A percentile compares a stretch with the other conserved stretches of the same genome.
These are phyloP conservation scores for Philypnodon macrostomus DNA, from an alignment of 2,797 vertebrate species.

Conservation along the genomic window DNA sequence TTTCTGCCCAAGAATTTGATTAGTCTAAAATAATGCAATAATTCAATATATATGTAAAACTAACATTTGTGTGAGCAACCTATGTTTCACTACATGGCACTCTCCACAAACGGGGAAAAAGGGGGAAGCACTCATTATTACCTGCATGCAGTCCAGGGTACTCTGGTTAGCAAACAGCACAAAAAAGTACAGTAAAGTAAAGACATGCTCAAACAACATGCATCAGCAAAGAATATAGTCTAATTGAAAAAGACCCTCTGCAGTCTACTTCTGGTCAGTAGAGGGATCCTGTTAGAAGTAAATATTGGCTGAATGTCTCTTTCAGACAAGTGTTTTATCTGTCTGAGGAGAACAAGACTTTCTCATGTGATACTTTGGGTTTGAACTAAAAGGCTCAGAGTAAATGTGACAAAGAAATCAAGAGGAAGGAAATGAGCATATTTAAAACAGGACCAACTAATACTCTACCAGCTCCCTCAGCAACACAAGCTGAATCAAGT, in stretches of 20 bases:
- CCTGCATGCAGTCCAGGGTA: constrained; percentile 99
- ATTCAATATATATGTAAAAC: too few relatives aligned
- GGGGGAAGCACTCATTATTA: constrained; percentile 65
- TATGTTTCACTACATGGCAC: too few relatives aligned
- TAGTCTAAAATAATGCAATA: too few relatives aligned
- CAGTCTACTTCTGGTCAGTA: constrained; percentile 36
- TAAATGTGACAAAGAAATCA: constrained; percentile 40
- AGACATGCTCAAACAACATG: constrained; percentile 63
- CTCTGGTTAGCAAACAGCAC: constrained; percentile 79
- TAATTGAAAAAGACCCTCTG: constrained; percentile 52
- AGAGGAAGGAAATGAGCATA: constrained; percentile 48
- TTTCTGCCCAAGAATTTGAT: not conserved
- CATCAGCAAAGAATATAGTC: constrained; percentile 36
- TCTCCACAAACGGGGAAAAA: constrained; percentile 4
- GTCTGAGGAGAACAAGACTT: constrained; percentile 55
- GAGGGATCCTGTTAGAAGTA: constrained; percentile 31
- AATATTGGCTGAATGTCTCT: constrained; percentile 50
- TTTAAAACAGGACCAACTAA: constrained; percentile 51
- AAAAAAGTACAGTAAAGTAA: constrained; percentile 44
- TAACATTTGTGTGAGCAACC: not conserved
- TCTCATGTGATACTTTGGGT: constrained; percentile 51
- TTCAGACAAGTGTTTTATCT: constrained; percentile 27
- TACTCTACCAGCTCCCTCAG: constrained; percentile 84
- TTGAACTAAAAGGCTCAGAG: constrained; percentile 43
- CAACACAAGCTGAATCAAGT: constrained; percentile 81